Evolutionary conservation across 2,797 vertebrate species (phyloP).

Genomic region (Eulemur albifrons): DNA sequence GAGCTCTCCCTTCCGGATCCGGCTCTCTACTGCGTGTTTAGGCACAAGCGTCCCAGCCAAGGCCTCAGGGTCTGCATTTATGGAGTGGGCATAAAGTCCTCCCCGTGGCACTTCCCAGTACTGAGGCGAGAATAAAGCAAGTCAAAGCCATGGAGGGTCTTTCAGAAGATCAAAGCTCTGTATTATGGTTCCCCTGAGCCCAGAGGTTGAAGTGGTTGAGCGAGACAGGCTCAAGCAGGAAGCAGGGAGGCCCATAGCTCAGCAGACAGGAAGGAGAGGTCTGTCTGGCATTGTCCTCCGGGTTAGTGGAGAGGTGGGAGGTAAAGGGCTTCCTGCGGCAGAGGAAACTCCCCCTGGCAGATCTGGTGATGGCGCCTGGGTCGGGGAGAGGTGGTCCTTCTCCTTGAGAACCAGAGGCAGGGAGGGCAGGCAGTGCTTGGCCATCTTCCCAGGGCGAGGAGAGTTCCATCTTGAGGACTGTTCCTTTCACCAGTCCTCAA

Average conservation of each 20-base stretch:
- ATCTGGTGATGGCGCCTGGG: background rate
- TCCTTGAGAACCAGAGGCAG: background rate
- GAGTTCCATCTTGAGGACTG: background rate
- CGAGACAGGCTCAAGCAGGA: background rate
- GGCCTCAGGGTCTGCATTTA: background rate
- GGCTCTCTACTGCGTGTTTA: background rate
- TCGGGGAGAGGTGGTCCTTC: background rate
- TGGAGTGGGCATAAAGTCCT: background rate
- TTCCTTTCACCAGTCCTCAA: background rate
- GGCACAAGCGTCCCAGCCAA: background rate
- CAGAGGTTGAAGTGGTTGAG: background rate
- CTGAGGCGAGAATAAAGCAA: background rate
- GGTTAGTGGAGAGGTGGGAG: background rate
- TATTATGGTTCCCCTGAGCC: background rate
- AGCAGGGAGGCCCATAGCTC: background rate
- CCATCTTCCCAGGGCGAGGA: background rate
- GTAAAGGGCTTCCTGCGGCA: background rate
- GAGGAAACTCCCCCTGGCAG: background rate
- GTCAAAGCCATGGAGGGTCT: background rate
- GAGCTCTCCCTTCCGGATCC: background rate
- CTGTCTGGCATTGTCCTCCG: background rate
- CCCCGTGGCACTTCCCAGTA: background rate
- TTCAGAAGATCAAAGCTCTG: background rate
- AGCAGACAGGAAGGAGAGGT: background rate
- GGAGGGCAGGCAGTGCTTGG: background rate